Evolutionary conservation across 2,797 vertebrate genomes (phyloP), one percentile per base, ranked within the genome.

Genomic region (Hydrophis major): DNA sequence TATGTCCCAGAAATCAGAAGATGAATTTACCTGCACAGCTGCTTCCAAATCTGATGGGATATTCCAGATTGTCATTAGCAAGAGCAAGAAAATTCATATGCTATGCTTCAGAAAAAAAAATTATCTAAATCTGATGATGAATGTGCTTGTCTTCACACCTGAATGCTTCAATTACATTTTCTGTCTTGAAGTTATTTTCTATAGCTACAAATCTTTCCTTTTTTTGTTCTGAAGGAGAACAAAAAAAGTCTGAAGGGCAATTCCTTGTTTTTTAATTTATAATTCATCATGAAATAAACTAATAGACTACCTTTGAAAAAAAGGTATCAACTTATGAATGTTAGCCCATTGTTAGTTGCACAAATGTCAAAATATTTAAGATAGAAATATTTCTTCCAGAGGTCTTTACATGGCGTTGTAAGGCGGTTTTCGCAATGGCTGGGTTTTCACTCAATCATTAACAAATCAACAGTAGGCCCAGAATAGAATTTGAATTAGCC

Each of bases 351-450:
- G 55, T 42, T n/a, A 16, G 53, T 22, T 56, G 22, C 20, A 47
- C 37, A 25, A 83, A 16, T 91, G 55, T 69, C 42, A 25, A 25
- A 12, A 25, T 83, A 20, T 32, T 61, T 56, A 0, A 0, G 28
- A 89, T 92, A 88, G 89, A 25, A 60, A 56, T 28, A 87, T 91
- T 53, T 55, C 12, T 94, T 94, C 57, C 57, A 92, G 63, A 92
- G 25, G 10, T 6, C 53, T 22, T 55, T 57, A 78, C 50, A 42
- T 50, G 92, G 50, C 89, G 18, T 88, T 91, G 13, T 60, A 1
- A 93, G 69, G 16, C 60, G 88, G 25, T 69, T 90, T 74, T 20
- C 28, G 27, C 37, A 14, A 42, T 56, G 0, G 0, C 78, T 50
- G 0, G 0, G 4, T 47, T 83, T 83, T 47, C 10, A 47, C 10